A percentile compares a stretch with the other conserved stretches of the same genome.
Evolutionary conservation across 2,888 invertebrate genomes (phyloP).

Genomic region (Pollenia griseotomentosa): DNA sequence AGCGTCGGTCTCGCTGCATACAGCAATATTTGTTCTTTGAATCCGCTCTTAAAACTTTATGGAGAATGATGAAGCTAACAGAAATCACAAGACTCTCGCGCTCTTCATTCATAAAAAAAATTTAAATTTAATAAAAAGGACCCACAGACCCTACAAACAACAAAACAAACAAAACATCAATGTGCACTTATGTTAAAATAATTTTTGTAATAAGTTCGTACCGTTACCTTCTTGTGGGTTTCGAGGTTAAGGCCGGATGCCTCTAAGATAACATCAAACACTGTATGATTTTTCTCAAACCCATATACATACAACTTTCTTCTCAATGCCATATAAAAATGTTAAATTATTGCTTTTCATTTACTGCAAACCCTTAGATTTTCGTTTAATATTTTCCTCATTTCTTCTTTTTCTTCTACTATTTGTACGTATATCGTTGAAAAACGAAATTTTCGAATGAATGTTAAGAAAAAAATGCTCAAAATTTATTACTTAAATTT

Average conservation of each 20-base stretch:
- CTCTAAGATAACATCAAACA: not conserved
- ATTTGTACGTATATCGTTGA: conserved; percentile 14
- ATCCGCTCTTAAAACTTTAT: too few species aligned
- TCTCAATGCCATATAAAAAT: conserved; percentile 61
- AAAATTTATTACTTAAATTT: conserved; percentile 71
- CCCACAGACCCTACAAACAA: too few species aligned
- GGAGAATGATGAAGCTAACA: too few species aligned
- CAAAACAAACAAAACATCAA: too few species aligned
- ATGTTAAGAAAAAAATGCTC: conserved; percentile 32
- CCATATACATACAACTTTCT: not conserved
- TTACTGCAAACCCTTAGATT: conserved; percentile 56
- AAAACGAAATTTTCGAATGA: conserved; percentile 22
- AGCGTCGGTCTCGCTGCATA: too few species aligned
- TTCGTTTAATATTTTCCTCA: conserved; percentile 37
- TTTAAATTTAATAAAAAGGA: too few species aligned
- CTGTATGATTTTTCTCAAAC: conserved; percentile 24
- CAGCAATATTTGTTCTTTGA: too few species aligned
- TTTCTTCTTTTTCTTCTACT: not conserved
- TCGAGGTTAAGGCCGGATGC: not conserved
- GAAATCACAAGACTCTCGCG: too few species aligned
- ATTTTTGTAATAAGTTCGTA: too few species aligned
- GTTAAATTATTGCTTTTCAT: conserved; percentile 72
- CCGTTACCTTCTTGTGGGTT: not conserved
- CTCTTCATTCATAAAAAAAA: too few species aligned
- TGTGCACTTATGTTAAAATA: too few species aligned